Base-by-base conservation (phyloP, 1,140 invertebrate species). In the Galleria mellonella region DNA sequence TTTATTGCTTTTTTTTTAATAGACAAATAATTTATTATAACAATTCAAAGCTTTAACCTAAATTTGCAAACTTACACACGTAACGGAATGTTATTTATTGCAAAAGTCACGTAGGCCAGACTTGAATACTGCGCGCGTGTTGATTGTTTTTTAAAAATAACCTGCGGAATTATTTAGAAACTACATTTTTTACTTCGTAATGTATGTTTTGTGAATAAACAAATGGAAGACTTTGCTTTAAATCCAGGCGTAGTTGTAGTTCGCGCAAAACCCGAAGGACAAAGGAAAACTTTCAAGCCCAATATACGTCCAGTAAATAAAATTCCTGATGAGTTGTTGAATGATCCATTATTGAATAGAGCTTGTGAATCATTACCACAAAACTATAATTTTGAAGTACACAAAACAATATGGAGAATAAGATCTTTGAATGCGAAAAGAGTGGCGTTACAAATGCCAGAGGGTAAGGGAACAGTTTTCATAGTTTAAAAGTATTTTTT, bases 381-480 rank as follows among this genome's bases (percentile, higher is more conserved):
- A 9, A 99, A 99, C 88, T 99, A 99, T 72, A 99, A 98, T 87
- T 99, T 99, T 87, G 98, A 99, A 91, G 92, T 99, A 61, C 94
- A 94, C 32, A 99, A 99, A 85, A 99, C 98, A 0, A 93, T 99
- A 76, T 99, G 98, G 98, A 91, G 96, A 70, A 97, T 99, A 52
- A 88, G 90, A 51, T 92, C 94, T 72, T 86, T 91, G 13, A 90
- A 92, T 51, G 91, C 94, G 0, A 97, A 96, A 85, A 90, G 91
- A 71, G 97, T 99, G 0, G 97, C 96, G 1, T 83, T 99, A 8
- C 98, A 99, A 87, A 93, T 99, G 90, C 98, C 98, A 1, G 98
- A 99, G 91, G 98, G 94, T 48, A 56, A 48, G 17, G n/a, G n/a
- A n/a, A n/a, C n/a, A n/a, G n/a, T 9, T 57, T 9, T 0, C 35